Base-by-base conservation (phyloP, 2,888 invertebrate genomes). In the Idaea biselata region DNA sequence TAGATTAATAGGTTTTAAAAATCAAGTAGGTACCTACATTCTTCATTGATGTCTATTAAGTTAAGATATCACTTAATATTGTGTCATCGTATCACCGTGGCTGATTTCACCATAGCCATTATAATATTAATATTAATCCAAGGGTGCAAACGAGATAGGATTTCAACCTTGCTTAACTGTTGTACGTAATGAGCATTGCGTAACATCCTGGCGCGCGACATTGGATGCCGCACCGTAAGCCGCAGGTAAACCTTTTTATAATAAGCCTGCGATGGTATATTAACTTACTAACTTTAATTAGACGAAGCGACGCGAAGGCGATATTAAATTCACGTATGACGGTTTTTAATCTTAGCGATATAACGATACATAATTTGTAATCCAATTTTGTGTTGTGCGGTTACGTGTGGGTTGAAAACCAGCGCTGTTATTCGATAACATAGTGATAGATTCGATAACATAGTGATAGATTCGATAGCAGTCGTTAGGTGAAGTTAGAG, bases 61-160 rank as follows among this genome's bases (percentile, higher is more conserved):
- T n/a, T n/a, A n/a, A n/a, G n/a, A n/a, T n/a, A n/a, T n/a, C n/a
- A n/a, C n/a, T n/a, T n/a, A n/a, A 25, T 5, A 25, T 25, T 25
- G 25, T 5, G 25, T 25, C 25, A 5, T 25, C 25, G 78, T 75
- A 73, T 75, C 72, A 71, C 65, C 69, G 76, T 76, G 76, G 75
- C 70, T 81, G 83, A 84, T 84, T 82, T 81, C 77, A 81, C 81
- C 82, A 84, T 25, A 25, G 81, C 82, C 81, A 82, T 84, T 87
- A 86, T 86, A 87, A 89, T 89, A 90, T 89, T 87, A 91, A 91
- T 88, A 89, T 88, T 84, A 89, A 89, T 87, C 87, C 82, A 79
- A 77, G 85, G 84, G 83, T 75, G 84, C 83, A 86, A 89, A 88
- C 87, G 86, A 87, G 84, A 87, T 88, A 85, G 86, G 83, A 89